Conservation (phyloP, 2,888 invertebrate species). For the Ramazzottius varieornatus region DNA sequence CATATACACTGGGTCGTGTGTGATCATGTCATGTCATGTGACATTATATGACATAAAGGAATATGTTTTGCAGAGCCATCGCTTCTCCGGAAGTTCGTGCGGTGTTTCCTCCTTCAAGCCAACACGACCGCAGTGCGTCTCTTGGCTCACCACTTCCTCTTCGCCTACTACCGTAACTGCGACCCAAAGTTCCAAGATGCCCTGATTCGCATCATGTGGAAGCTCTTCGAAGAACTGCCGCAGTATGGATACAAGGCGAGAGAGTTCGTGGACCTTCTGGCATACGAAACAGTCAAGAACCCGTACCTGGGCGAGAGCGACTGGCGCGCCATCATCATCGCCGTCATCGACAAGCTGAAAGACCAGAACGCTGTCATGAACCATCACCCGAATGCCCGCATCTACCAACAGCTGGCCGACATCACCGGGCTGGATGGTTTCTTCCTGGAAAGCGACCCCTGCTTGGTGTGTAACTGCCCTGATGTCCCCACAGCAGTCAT, state of each 20-base stretch:
- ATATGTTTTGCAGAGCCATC: not conserved
- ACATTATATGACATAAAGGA: no score
- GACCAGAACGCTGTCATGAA: conserved; percentile 65
- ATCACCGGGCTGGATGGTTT: conserved; percentile 47
- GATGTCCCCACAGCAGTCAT: conserved; percentile 38
- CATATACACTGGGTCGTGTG: not conserved
- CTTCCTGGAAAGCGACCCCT: conserved; percentile 84
- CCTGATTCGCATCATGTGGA: conserved; percentile 37
- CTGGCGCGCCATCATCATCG: conserved; percentile 43
- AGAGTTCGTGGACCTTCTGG: conserved; percentile 82
- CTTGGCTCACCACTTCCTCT: conserved; percentile 48
- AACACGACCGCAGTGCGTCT: conserved; percentile 72
- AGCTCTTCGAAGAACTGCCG: conserved; percentile 63
- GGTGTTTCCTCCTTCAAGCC: conserved; percentile 69
- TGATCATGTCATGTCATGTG: no score
- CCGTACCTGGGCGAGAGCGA: conserved; percentile 13
- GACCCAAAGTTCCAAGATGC: not conserved
- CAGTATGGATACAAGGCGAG: conserved; percentile 74
- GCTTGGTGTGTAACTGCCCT: conserved; percentile 87
- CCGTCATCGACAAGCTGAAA: conserved; percentile 54
- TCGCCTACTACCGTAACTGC: conserved; percentile 15
- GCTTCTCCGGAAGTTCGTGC: conserved; percentile 41
- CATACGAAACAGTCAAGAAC: conserved; percentile 66
- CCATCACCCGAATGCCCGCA: conserved; percentile 71
- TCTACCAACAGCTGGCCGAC: conserved; percentile 37